Evolutionary conservation across 2,113 vertebrate species (phyloP), one percentile per base, ranked within the genome.

Genomic region (Thalassoma bifasciatum): DNA sequence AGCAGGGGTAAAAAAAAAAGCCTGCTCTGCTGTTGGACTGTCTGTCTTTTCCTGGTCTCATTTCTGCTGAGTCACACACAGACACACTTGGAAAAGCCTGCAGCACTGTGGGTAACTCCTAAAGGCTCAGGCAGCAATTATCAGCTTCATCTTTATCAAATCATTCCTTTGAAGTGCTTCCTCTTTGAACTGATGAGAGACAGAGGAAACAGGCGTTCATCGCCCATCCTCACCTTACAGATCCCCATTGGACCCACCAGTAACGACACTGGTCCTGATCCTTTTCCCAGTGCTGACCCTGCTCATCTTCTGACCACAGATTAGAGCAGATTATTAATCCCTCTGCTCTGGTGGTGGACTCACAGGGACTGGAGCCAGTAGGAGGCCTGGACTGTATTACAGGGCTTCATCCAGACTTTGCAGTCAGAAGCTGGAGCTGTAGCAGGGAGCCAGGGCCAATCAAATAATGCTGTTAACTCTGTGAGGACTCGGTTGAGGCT

Each of bases 271-370:
- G 30, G 24, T 62, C 58, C 58, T 30, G 3, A 30, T 30, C 30
- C 30, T 79, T 84, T 64, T 79, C 78, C 81, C 47, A 49, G 66
- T 83, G 69, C 69, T 86, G 80, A 86, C 71, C 81, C 59, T 71
- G 74, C 63, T 84, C 83, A 64, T 72, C 70, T 44, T 59, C 74
- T 86, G 62, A 66, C 77, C 54, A 56, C 80, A 89, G 89, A 90
- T 92, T 91, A 89, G 58, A 67, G 60, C 80, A 81, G 83, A 91
- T 92, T 90, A 88, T 87, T 88, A 86, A 92, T 90, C 89, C 69
- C 74, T 72, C 59, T 81, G 77, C 80, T 90, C 65, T 40, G 26
- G 75, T 82, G 72, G 75, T 71, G 77, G 70, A 38, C 64, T 80
- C 23, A 62, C 62, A 10, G 60, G 66, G 57, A 34, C 51, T 65